Conservation (phyloP, 2,888 invertebrate species). For the Rhimphoctona megacephalus region DNA sequence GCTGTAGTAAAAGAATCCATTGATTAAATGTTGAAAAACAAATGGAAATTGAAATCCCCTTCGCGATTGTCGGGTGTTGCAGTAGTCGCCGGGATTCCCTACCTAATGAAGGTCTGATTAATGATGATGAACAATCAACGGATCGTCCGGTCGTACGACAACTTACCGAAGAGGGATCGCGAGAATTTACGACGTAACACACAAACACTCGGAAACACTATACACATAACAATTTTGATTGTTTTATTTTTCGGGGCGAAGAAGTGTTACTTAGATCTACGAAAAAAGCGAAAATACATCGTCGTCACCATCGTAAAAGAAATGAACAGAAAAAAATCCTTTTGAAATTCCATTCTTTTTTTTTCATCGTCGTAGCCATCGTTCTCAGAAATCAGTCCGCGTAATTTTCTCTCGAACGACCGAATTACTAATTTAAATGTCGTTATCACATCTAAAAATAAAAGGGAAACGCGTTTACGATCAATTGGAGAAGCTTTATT, state of each 20-base stretch:
- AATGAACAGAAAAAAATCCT: background rate
- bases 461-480: constrained; percentile 50
- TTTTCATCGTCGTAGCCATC: constrained; percentile 42
- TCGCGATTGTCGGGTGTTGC: constrained; percentile 79
- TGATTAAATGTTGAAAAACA: constrained; percentile 1
- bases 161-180: constrained; percentile 45
- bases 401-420: constrained; percentile 41
- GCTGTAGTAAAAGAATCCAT: constrained; percentile 15
- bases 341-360: background rate
- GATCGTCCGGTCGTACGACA: constrained; percentile 56
- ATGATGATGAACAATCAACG: constrained; percentile 61
- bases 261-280: constrained; percentile 4
- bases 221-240: background rate
- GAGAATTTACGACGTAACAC: constrained; percentile 48
- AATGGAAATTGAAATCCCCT: constrained; percentile 20
- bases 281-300: constrained; percentile 19
- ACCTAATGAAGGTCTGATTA: constrained; percentile 83
- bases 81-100: constrained; percentile 84
- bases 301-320: constrained; percentile 50
- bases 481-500: constrained; percentile 45
- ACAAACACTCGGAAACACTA: constrained; percentile 43
- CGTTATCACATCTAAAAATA: background rate
- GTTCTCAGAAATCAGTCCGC: constrained; percentile 16
- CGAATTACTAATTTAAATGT: constrained; percentile 16
- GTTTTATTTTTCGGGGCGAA: constrained; percentile 7